Evolutionary conservation across 2,797 vertebrate genomes (phyloP).

Genomic region (Erethizon dorsatum): DNA sequence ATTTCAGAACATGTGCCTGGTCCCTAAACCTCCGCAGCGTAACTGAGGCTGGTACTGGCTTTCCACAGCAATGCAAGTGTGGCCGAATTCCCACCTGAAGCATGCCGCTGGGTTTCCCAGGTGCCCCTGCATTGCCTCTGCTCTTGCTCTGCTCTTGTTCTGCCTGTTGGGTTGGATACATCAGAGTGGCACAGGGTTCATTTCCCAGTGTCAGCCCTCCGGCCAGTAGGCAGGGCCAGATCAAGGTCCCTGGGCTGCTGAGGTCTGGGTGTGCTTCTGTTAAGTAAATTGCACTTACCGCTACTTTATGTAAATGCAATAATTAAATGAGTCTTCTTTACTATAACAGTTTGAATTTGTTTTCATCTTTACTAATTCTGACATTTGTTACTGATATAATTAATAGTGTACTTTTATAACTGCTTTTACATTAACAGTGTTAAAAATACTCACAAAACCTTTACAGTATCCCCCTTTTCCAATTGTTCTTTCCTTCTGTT

Average conservation of each 20-base stretch:
- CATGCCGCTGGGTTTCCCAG: not conserved
- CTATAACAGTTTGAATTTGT: not conserved
- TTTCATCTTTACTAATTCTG: not conserved
- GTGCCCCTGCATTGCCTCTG: not conserved
- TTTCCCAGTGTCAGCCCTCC: not conserved
- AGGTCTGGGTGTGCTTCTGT: not conserved
- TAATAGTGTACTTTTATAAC: not conserved
- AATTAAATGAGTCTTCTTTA: constrained; percentile 6
- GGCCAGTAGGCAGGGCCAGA: not conserved
- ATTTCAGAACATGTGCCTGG: not conserved
- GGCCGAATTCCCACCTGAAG: not conserved
- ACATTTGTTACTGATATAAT: not conserved
- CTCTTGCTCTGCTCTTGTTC: not conserved
- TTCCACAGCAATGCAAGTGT: not conserved
- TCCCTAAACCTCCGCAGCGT: not conserved
- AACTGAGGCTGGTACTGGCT: not conserved
- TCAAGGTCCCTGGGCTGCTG: not conserved
- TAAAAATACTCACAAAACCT: not conserved
- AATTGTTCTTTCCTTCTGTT: not conserved
- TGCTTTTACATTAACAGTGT: not conserved
- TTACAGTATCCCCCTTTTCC: not conserved
- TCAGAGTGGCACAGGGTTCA: not conserved
- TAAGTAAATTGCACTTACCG: not conserved
- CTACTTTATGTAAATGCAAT: not conserved
- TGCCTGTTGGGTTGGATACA: not conserved